Percentiles rank a stretch among this genome's conserved stretches.
Conservation (phyloP, 2,113 vertebrate species). For the Cettia cetti region DNA sequence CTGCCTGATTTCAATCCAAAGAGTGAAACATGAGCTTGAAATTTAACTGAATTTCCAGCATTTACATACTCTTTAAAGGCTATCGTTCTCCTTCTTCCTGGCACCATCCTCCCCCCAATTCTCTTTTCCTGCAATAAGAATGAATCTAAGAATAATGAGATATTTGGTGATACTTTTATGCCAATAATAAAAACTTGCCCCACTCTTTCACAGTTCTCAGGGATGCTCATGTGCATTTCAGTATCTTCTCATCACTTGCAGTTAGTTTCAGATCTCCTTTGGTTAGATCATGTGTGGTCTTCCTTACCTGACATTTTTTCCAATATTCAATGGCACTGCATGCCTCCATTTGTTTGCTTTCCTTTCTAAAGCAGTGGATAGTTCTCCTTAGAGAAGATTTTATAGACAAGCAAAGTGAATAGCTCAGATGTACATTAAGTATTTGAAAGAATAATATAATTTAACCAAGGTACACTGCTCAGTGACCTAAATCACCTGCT, state of each 20-base stretch:
- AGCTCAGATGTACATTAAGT: background rate
- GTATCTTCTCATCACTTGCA: background rate
- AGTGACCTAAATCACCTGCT: conserved; percentile 41
- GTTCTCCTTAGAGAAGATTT: background rate
- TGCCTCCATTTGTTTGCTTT: background rate
- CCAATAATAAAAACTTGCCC: background rate
- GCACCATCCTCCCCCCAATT: fast-evolving
- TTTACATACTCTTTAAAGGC: background rate
- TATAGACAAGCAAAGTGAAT: conserved; percentile 6
- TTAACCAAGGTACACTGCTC: conserved; percentile 27
- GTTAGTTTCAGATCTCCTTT: conserved; percentile 7
- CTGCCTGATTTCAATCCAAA: background rate
- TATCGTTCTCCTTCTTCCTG: background rate
- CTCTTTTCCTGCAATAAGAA: background rate
- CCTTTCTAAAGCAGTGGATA: background rate
- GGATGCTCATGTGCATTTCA: background rate
- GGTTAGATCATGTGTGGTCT: background rate
- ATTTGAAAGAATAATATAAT: conserved; percentile 58
- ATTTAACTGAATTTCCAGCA: background rate
- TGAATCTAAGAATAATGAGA: background rate
- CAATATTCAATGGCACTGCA: background rate
- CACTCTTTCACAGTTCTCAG: background rate
- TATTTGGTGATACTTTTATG: background rate
- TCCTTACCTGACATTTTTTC: background rate
- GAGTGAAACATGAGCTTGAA: background rate